These are phyloP conservation scores for Elachura formosa DNA, from an alignment of 2,113 vertebrate species.

Conservation along the genomic window DNA sequence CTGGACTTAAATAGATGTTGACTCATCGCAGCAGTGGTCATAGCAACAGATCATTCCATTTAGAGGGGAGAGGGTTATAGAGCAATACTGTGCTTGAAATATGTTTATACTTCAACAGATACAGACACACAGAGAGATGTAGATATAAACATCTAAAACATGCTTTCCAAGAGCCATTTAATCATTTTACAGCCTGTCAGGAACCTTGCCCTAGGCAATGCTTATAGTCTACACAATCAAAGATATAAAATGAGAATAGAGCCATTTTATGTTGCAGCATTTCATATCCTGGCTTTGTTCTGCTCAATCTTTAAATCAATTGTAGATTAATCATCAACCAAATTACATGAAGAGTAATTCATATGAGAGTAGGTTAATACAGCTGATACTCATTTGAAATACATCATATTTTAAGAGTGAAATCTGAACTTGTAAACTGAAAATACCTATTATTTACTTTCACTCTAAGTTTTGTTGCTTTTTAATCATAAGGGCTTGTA, in stretches of 20 bases:
- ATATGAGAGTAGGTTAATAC: not conserved
- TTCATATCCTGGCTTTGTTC: not conserved
- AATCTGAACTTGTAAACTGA: not conserved
- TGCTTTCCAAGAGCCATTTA: not conserved
- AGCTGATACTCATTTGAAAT: not conserved
- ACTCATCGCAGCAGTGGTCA: slow-evolving; percentile 31
- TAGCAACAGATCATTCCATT: slow-evolving; percentile 34
- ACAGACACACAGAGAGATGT: not conserved
- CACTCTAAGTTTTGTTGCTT: not conserved
- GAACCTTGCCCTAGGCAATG: not conserved
- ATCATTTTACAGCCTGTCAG: not conserved
- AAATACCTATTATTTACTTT: not conserved
- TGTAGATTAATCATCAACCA: not conserved
- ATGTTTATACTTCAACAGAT: not conserved
- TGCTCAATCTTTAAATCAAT: not conserved
- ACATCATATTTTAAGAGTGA: not conserved
- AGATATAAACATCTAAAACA: not conserved
- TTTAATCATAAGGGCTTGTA: not conserved
- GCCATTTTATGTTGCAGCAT: not conserved
- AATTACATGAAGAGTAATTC: not conserved
- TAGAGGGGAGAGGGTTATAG: not conserved
- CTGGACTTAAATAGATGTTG: slow-evolving; percentile 28
- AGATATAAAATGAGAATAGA: not conserved
- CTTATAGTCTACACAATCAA: not conserved
- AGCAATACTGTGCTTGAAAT: not conserved